phyloP scores from a whole-genome alignment of 2,113 vertebrate species.

The Fregetta grallaria region DNA sequence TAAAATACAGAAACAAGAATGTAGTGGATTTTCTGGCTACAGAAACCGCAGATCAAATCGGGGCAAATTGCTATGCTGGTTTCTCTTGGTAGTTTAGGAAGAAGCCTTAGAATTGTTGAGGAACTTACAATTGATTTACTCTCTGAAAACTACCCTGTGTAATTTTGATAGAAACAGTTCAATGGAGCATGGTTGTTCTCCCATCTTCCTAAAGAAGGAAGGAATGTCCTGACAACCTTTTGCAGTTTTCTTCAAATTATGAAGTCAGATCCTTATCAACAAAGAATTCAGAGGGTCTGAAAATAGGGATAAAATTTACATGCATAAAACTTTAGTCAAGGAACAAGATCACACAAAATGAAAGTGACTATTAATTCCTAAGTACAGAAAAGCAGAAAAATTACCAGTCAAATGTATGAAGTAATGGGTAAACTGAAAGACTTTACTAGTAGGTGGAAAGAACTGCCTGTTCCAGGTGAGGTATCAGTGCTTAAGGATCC shows the following conservation, averaged over 20 bases:
- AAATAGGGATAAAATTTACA: not conserved
- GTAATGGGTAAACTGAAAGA: rapidly evolving
- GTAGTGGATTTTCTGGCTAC: not conserved
- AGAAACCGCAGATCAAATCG: not conserved
- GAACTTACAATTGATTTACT: not conserved
- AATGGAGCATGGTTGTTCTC: not conserved
- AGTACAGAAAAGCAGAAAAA: not conserved
- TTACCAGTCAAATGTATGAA: not conserved
- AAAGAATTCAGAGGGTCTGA: not conserved
- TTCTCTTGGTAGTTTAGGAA: not conserved
- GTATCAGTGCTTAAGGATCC: not conserved
- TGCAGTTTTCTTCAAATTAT: not conserved
- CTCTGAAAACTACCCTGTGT: not conserved
- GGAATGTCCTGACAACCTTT: not conserved
- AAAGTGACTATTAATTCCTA: not conserved
- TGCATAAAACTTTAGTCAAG: not conserved
- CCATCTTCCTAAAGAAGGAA: not conserved
- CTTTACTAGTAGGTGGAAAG: not conserved
- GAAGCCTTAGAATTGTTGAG: not conserved
- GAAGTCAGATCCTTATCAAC: not conserved
- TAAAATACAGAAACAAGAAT: not conserved
- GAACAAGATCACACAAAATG: not conserved
- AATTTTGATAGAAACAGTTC: not conserved
- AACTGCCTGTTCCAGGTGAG: not conserved
- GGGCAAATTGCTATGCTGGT: not conserved